Evolutionary conservation across 2,797 vertebrate species (phyloP).

Genomic region (Silurus lanzhouensis): DNA sequence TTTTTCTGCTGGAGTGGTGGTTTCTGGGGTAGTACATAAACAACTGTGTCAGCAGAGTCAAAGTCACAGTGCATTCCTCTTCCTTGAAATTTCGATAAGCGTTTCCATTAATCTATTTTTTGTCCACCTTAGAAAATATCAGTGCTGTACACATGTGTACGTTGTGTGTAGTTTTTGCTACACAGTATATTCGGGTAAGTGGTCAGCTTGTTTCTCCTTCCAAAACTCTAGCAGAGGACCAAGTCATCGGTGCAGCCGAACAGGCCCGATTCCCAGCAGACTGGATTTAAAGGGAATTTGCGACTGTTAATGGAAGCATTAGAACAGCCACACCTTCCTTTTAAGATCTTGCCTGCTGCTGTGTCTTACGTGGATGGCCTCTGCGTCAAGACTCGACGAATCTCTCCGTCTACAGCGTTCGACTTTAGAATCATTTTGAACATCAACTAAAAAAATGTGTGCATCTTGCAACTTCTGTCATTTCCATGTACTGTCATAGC

Average conservation of each 20-base stretch:
- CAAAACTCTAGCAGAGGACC: neutral
- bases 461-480: neutral
- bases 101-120: neutral
- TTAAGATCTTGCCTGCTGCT: constrained; percentile 77
- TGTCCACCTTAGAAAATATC: neutral
- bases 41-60: neutral
- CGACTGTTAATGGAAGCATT: constrained; percentile 66
- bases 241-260: constrained; percentile 43
- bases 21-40: too few relatives aligned
- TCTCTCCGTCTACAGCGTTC: neutral
- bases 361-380: constrained; percentile 59
- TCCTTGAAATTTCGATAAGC: neutral
- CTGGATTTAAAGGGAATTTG: constrained; percentile 70
- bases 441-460: constrained; percentile 20
- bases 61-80: neutral
- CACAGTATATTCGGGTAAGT: constrained; percentile 15
- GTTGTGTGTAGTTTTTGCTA: neutral
- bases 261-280: constrained; percentile 74
- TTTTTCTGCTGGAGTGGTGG: too few relatives aligned
- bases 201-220: constrained; percentile 8
- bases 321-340: constrained; percentile 69
- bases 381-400: neutral
- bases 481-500: neutral
- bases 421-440: neutral
- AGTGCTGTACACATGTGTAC: neutral